Evolutionary conservation across 2,888 invertebrate species (phyloP).

Genomic region (Formica aserva): DNA sequence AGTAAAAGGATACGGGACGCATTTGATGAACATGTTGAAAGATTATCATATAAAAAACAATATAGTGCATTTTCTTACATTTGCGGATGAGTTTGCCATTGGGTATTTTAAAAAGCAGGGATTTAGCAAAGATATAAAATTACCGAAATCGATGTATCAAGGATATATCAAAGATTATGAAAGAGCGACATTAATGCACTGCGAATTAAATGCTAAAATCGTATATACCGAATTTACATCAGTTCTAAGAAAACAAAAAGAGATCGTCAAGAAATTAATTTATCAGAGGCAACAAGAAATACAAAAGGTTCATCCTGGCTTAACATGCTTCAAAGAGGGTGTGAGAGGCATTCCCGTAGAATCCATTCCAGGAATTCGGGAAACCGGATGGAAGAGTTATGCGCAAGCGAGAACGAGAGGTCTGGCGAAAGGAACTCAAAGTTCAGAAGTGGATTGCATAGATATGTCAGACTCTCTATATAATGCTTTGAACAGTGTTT

Average conservation of each 20-base stretch:
- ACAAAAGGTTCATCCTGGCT: conserved; percentile 93
- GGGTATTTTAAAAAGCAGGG: conserved; percentile 98
- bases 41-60: conserved; percentile 97
- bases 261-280: conserved; percentile 90
- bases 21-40: conserved; percentile 99
- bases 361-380: conserved; percentile 94
- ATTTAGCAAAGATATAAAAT: conserved; percentile 97
- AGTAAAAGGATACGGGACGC: conserved; percentile 99
- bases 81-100: conserved; percentile 99
- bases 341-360: conserved; percentile 95
- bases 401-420: conserved; percentile 87
- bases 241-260: conserved; percentile 95
- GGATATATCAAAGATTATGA: conserved; percentile 99
- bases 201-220: conserved; percentile 96
- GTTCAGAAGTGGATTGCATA: conserved; percentile 89
- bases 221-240: conserved; percentile 97
- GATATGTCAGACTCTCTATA: conserved; percentile 89
- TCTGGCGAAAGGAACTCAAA: conserved; percentile 88
- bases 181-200: conserved; percentile 99
- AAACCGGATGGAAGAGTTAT: conserved; percentile 91
- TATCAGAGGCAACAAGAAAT: conserved; percentile 95
- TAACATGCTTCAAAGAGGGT: conserved; percentile 96
- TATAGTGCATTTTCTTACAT: conserved; percentile 97
- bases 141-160: conserved; percentile 92
- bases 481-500: conserved; percentile 88